Base-by-base conservation (phyloP, 30 jellyfish, hydroid and myxozoan species). In the Haliclystus octoradiatus region DNA sequence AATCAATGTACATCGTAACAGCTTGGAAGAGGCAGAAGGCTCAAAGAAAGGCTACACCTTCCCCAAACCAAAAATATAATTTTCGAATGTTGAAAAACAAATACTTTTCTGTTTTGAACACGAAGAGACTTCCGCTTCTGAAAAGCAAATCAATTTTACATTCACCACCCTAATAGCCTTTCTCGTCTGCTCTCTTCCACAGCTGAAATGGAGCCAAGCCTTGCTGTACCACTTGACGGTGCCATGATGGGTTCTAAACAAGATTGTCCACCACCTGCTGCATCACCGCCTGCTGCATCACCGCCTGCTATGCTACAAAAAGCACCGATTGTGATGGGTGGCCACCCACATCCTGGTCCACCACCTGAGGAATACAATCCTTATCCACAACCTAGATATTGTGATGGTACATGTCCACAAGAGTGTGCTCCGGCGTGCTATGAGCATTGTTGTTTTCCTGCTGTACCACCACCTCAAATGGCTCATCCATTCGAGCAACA, bases 331-430 rank as follows among this genome's bases (percentile, higher is more conserved):
- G 84, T 90, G 32, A 66, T 76, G 71, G 98, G 98, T 33, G 98
- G 98, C 49, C 98, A 90, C 72, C 94, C 93, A 78, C 89, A 83
- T 73, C 98, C 98, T 49, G 98, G 98, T 24, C 98, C 98, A 31
- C 57, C 57, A 9, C 82, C 94, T 26, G 74, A 92, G 3, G 98
- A 82, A 49, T 27, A 74, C 14, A 68, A 49, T 72, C 87, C 83
- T 7, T 27, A 66, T 27, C 79, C 86, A 22, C 82, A 62, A 63
- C 94, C 98, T 26, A 92, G 98, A 26, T 77, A 74, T 71, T 90
- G 98, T 57, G 86, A 71, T 0, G 98, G 85, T 1, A 81, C 89
- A 35, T 90, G 98, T 49, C 82, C 94, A 15, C 95, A 82, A 46
- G 89, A 80, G 28, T 90, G 98, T 69, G 98, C 98, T 4, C 98